These are phyloP conservation scores for Troilus luridus DNA, from an alignment of 2,888 invertebrate genomes.

Conservation along the genomic window DNA sequence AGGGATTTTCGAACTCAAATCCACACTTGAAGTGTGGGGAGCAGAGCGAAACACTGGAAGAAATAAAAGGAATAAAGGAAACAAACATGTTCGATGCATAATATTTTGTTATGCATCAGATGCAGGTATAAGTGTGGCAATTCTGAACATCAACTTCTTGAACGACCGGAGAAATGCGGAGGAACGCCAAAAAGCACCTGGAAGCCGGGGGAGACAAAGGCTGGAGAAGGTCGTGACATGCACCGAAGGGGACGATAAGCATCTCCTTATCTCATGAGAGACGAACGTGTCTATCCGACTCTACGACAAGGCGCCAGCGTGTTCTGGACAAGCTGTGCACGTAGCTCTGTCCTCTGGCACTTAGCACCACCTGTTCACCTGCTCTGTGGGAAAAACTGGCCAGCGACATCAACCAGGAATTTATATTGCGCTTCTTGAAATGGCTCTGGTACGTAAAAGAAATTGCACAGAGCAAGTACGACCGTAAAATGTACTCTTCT, in stretches of 20 bases:
- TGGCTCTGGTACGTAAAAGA: slow-evolving; percentile 22
- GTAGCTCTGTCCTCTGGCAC: slow-evolving; percentile 40
- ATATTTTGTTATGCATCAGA: not conserved
- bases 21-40: too few species aligned
- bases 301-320: slow-evolving; percentile 43
- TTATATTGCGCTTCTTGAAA: slow-evolving; percentile 31
- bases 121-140: not conserved
- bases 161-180: not conserved
- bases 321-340: slow-evolving; percentile 24
- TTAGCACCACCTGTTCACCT: slow-evolving; percentile 49
- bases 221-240: slow-evolving; percentile 31
- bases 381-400: slow-evolving; percentile 35
- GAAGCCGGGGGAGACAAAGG: slow-evolving; percentile 32
- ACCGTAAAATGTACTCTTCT: slow-evolving; percentile 17
- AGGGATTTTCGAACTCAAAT: too few species aligned
- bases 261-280: slow-evolving; percentile 31
- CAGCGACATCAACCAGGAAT: slow-evolving; percentile 40
- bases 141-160: not conserved
- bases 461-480: slow-evolving; percentile 37
- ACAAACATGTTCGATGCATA: not conserved
- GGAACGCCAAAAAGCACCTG: slow-evolving; percentile 21
- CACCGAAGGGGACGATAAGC: slow-evolving; percentile 41
- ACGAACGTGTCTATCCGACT: slow-evolving; percentile 48
- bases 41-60: too few species aligned
- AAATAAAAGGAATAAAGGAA: not conserved